phyloP scores from a whole-genome alignment of 2,888 invertebrate genomes.

The Trachelus tabidus region DNA sequence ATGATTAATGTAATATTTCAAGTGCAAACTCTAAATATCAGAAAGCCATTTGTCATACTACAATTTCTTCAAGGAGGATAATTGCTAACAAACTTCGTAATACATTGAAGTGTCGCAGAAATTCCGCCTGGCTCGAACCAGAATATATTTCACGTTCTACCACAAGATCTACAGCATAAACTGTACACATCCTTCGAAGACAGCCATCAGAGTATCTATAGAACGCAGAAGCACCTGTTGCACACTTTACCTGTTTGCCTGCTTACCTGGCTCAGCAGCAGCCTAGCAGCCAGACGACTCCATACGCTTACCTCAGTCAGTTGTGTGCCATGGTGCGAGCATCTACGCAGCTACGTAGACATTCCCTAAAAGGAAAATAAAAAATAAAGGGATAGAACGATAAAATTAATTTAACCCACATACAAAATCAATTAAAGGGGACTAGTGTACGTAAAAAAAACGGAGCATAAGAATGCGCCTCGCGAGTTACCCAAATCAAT shows the following conservation, averaged over 20 bases:
- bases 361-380: neutral
- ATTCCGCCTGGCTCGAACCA: neutral
- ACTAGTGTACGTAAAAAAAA: neutral
- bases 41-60: neutral
- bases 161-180: neutral
- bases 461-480: neutral
- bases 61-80: neutral
- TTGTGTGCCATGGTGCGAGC: neutral
- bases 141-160: neutral
- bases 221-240: constrained; percentile 59
- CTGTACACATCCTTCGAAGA: constrained; percentile 1
- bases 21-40: neutral
- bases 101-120: neutral
- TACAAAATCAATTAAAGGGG: neutral
- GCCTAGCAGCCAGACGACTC: neutral
- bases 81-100: neutral
- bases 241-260: constrained; percentile 59
- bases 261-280: neutral
- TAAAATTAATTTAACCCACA: neutral
- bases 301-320: constrained; percentile 1
- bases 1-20: neutral
- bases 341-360: neutral
- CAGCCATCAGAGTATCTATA: neutral
- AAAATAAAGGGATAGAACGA: neutral
- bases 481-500: neutral